phyloP scores from a whole-genome alignment of 2,888 invertebrate species.

The Epiperipatus broadwayi region DNA sequence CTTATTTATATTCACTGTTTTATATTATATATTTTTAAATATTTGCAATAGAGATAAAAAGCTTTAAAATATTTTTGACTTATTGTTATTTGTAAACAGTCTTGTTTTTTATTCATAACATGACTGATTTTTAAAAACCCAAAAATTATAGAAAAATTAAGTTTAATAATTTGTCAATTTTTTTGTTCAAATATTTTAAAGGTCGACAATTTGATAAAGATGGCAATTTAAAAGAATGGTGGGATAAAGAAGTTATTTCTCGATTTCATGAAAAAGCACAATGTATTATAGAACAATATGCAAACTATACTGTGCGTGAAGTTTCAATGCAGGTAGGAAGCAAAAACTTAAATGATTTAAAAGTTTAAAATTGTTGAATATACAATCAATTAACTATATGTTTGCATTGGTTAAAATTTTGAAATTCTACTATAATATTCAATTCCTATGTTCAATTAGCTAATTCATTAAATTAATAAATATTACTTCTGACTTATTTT shows the following conservation, averaged over 20 bases:
- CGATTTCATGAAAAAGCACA: conserved; percentile 33
- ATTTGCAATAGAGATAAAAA: no score
- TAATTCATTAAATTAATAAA: no score
- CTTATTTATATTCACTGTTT: no score
- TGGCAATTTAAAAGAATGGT: conserved; percentile 38
- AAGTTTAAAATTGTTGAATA: neutral
- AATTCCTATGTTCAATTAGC: no score
- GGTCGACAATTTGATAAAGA: conserved; percentile 37
- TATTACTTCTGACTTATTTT: no score
- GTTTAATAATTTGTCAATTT: no score
- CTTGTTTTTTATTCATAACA: no score
- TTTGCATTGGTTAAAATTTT: conserved; percentile 6
- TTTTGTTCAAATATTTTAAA: conserved; percentile 11
- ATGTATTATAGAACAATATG: conserved; percentile 54
- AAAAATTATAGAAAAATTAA: neutral
- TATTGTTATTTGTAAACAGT: no score
- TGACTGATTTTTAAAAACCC: no score
- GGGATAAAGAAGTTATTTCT: conserved; percentile 33
- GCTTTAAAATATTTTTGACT: no score
- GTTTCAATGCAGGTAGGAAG: conserved; percentile 37
- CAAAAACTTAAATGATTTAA: neutral
- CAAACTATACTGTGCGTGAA: conserved; percentile 57
- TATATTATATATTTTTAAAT: no score
- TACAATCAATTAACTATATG: conserved; percentile 10
- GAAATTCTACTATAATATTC: no score